Base-by-base conservation (phyloP, 2,797 vertebrate genomes). In the Smutsia gigantea region DNA sequence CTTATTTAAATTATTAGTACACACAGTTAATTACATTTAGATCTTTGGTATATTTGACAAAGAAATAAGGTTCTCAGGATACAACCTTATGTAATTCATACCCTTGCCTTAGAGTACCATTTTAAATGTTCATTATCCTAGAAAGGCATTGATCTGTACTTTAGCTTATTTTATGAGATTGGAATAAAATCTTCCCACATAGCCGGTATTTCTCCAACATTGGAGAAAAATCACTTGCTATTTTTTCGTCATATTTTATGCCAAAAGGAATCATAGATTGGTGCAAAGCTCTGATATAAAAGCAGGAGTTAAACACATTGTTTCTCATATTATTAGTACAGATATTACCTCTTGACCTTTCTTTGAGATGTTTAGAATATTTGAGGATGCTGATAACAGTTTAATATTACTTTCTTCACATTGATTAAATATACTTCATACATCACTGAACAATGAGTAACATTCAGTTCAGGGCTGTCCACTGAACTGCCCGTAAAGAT, bases 341-440 rank as follows among this genome's bases (percentile, higher is more conserved):
- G 88, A 96, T 96, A 93, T 98, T 98, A 98, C 98, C 97, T 98
- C 98, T 97, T 98, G 98, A 98, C 98, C 98, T 98, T 98, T 96
- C 95, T 98, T 98, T 85, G 92, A 97, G 96, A 97, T 97, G 96
- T 98, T 98, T 98, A 97, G 98, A 98, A 97, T 97, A 98, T 98
- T 97, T 98, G 97, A 98, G 97, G 91, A 97, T 98, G 97, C 98
- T 98, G 97, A 98, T 98, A 98, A 98, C 98, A 97, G 96, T 98
- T 98, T 98, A 98, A 98, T 98, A 98, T 98, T 98, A 98, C 98
- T 98, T 98, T 98, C 95, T 98, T 98, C 98, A 98, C 97, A 97
- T 98, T 98, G 98, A 98, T 99, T 98, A 99, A 99, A 97, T 98
- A 98, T 90, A 98, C 97, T 98, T 99, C 98, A 98, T 98, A 98